These are phyloP conservation scores for Grapholita molesta DNA, from an alignment of 1,140 invertebrate genomes.

Conservation along the genomic window DNA sequence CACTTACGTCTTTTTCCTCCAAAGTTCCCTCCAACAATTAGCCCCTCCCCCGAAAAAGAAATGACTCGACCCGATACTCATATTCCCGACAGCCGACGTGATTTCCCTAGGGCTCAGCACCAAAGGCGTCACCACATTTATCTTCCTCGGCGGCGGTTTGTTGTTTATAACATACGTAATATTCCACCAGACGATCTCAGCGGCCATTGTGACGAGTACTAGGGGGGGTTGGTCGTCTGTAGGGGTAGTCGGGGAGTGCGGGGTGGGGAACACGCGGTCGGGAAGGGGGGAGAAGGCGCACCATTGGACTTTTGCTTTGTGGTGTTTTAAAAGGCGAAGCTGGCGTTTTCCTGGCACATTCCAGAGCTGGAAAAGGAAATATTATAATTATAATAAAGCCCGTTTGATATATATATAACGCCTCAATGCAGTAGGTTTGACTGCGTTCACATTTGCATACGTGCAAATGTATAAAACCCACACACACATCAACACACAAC, in stretches of 20 bases:
- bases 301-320: slow-evolving; percentile 60
- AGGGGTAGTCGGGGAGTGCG: slow-evolving; percentile 12
- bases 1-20: slow-evolving; percentile 26
- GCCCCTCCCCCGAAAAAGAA: not conserved
- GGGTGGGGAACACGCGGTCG: slow-evolving; percentile 30
- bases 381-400: too few species aligned
- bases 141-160: slow-evolving; percentile 26
- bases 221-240: slow-evolving; percentile 46
- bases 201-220: slow-evolving; percentile 57
- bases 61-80: not conserved
- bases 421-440: too few species aligned
- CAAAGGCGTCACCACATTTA: slow-evolving; percentile 44
- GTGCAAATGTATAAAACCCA: too few species aligned
- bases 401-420: too few species aligned
- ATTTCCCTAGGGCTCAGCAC: slow-evolving; percentile 5
- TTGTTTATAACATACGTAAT: slow-evolving; percentile 47
- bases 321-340: slow-evolving; percentile 50
- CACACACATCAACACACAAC: too few species aligned
- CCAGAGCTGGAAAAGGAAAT: slow-evolving; percentile 49
- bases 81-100: not conserved
- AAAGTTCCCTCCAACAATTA: not conserved
- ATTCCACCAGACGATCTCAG: slow-evolving; percentile 69
- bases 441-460: too few species aligned
- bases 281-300: slow-evolving; percentile 59
- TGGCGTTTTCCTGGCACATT: slow-evolving; percentile 55